A percentile compares a stretch with the other conserved stretches of the same genome.
Conservation (phyloP, 2,113 vertebrate genomes). For the Piaya cayana region DNA sequence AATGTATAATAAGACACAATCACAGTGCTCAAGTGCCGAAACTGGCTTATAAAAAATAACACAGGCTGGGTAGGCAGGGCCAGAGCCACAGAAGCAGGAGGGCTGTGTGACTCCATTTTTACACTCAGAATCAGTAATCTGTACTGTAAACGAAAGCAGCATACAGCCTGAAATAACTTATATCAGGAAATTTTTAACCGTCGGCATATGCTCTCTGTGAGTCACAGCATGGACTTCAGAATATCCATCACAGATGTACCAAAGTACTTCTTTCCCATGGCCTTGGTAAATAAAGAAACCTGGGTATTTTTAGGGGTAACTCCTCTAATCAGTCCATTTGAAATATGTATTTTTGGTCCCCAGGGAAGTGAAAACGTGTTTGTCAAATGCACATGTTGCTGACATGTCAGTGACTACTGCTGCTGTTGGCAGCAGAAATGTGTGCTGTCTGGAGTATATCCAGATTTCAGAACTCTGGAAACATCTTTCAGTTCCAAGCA, state of each 20-base stretch:
- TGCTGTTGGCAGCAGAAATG: not conserved
- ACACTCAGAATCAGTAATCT: not conserved
- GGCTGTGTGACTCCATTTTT: not conserved
- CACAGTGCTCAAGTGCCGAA: not conserved
- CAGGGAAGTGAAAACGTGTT: not conserved
- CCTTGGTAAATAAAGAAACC: not conserved
- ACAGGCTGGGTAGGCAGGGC: not conserved
- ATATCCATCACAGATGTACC: not conserved
- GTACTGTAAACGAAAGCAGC: not conserved
- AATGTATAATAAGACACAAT: not conserved
- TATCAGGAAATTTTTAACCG: not conserved
- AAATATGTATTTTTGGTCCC: not conserved
- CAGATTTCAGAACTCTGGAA: not conserved
- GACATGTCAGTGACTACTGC: not conserved
- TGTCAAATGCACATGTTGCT: not conserved
- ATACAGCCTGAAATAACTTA: not conserved
- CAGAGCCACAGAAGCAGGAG: not conserved
- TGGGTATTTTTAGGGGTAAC: not conserved
- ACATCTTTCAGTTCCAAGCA: not conserved
- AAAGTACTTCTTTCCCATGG: not conserved
- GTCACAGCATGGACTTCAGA: not conserved
- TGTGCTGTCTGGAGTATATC: not conserved
- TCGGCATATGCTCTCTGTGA: not conserved
- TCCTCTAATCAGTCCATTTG: not conserved
- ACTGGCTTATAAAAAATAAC: not conserved